A percentile compares a stretch with the other conserved stretches of the same genome.
Evolutionary conservation across 2,888 invertebrate genomes (phyloP).

Genomic region (Portevinia maculata): DNA sequence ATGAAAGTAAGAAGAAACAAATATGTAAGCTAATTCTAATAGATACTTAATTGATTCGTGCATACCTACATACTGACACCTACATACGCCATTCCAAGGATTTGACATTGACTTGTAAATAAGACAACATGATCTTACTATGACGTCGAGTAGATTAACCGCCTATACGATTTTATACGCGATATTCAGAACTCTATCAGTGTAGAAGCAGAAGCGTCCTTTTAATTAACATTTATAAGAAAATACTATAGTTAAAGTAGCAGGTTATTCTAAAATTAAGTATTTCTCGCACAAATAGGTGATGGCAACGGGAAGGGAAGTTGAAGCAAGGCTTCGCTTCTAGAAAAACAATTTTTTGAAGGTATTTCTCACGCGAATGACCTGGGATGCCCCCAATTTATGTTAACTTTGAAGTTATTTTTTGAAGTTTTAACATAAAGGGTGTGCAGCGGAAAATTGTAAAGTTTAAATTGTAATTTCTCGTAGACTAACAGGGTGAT

Average conservation of each 20-base stretch:
- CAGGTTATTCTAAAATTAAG: constrained; percentile 44
- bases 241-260: constrained; percentile 38
- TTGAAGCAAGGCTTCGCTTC: constrained; percentile 26
- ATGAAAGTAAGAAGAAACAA: too few species aligned
- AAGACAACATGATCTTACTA: constrained; percentile 45
- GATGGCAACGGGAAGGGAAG: constrained; percentile 2
- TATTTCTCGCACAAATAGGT: constrained; percentile 46
- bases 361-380: too few species aligned
- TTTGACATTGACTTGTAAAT: constrained; percentile 28
- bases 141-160: constrained; percentile 18
- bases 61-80: constrained; percentile 6
- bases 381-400: too few species aligned
- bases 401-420: too few species aligned
- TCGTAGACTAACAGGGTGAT: too few species aligned
- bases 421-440: too few species aligned
- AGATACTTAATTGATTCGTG: constrained; percentile 42
- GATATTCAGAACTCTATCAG: neutral
- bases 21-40: neutral
- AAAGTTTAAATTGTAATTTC: too few species aligned
- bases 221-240: constrained; percentile 39
- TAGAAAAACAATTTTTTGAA: too few species aligned
- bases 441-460: too few species aligned
- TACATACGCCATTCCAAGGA: neutral
- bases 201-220: neutral
- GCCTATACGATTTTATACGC: neutral